phyloP scores from a whole-genome alignment of 2,113 vertebrate genomes.

The Corythaeola cristata region DNA sequence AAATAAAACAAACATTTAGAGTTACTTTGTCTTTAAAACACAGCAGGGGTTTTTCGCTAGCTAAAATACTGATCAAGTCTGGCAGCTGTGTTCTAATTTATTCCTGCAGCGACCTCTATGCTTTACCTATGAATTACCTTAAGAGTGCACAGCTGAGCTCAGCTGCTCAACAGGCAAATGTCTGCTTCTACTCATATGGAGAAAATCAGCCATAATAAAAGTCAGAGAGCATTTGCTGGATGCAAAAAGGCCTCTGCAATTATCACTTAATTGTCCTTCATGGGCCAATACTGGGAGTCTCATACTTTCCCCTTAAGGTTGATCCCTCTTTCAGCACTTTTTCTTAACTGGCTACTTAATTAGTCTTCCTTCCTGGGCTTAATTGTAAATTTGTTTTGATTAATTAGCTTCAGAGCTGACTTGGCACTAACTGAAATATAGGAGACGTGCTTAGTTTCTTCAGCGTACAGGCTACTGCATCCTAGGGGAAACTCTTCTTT shows the following conservation, averaged over 20 bases:
- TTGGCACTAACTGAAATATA: constrained; percentile 62
- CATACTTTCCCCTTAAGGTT: constrained; percentile 21
- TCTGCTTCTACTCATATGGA: background rate
- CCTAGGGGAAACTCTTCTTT: constrained; percentile 36
- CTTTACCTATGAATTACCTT: background rate
- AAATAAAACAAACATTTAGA: background rate
- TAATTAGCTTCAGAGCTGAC: constrained; percentile 73
- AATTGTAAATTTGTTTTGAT: constrained; percentile 78
- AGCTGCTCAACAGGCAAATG: background rate
- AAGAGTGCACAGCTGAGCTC: background rate
- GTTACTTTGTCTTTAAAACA: background rate
- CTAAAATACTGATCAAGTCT: background rate
- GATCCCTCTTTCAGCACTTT: constrained; percentile 68
- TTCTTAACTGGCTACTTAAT: constrained; percentile 64
- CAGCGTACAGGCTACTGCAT: background rate
- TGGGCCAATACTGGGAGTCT: constrained; percentile 10
- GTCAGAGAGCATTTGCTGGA: background rate
- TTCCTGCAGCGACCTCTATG: background rate
- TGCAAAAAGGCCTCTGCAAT: constrained; percentile 46
- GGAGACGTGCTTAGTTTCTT: constrained; percentile 47
- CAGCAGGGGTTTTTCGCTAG: accelerated
- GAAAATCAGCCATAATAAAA: constrained; percentile 7
- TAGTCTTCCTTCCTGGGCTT: constrained; percentile 65
- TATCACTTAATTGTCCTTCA: constrained; percentile 57
- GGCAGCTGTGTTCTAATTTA: background rate